Conservation (phyloP, 2,888 invertebrate species). For the Hirtodrosophila cameraria region DNA sequence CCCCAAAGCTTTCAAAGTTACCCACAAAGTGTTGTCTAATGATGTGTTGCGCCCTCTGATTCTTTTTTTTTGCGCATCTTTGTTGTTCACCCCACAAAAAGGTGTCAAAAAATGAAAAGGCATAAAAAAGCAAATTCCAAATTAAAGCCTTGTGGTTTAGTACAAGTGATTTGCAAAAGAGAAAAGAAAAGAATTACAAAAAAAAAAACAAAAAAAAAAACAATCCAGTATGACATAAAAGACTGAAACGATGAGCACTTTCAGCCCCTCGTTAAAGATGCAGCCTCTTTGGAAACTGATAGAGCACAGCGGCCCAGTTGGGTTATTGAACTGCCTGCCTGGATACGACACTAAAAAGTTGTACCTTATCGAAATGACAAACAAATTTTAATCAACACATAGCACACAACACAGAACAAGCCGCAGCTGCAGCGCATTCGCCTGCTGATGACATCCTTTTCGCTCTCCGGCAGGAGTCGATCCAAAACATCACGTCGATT, state of each 20-base stretch:
- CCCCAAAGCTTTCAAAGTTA: slow-evolving; percentile 17
- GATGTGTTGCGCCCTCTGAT: slow-evolving; percentile 59
- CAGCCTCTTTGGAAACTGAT: slow-evolving; percentile 43
- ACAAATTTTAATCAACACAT: slow-evolving; percentile 75
- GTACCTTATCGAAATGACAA: slow-evolving; percentile 74
- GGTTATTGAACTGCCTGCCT: slow-evolving; percentile 72
- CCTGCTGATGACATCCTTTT: slow-evolving; percentile 81
- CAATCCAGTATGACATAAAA: slow-evolving; percentile 53
- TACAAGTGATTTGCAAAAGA: slow-evolving; percentile 35
- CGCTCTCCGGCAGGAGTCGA: slow-evolving; percentile 38
- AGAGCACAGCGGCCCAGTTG: slow-evolving; percentile 61
- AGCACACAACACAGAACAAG: slow-evolving; percentile 43
- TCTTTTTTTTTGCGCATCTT: slow-evolving; percentile 14
- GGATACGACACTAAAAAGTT: slow-evolving; percentile 64
- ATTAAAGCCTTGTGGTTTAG: slow-evolving; percentile 60
- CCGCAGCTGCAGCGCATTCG: slow-evolving; percentile 56
- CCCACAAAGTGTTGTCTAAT: slow-evolving; percentile 61
- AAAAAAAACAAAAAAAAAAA: slow-evolving; percentile 8
- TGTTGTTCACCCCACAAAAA: slow-evolving; percentile 30
- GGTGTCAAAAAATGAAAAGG: slow-evolving; percentile 41
- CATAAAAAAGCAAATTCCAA: slow-evolving; percentile 52
- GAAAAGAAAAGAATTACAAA: slow-evolving; percentile 22
- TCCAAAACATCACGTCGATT: slow-evolving; percentile 69
- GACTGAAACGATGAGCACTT: slow-evolving; percentile 49
- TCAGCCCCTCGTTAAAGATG: slow-evolving; percentile 49